Evolutionary conservation across 2,113 vertebrate genomes (phyloP).

Genomic region (Leptodactylus fuscus): DNA sequence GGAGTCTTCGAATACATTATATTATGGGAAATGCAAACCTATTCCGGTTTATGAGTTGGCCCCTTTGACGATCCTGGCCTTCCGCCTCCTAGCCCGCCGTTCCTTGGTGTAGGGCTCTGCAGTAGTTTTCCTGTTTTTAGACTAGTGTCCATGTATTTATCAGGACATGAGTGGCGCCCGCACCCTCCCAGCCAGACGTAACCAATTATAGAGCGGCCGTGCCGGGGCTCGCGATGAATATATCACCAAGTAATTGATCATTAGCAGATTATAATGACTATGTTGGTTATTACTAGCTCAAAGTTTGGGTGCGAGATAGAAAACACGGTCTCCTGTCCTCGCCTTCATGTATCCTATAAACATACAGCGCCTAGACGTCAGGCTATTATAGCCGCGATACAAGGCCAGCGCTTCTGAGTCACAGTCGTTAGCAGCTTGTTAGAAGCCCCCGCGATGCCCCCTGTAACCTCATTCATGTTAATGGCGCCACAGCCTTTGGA

Average conservation of each 20-base stretch:
- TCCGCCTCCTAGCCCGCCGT: too few relatives aligned
- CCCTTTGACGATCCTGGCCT: too few relatives aligned
- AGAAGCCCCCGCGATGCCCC: not conserved
- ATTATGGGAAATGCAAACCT: too few relatives aligned
- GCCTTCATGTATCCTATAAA: not conserved
- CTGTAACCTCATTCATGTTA: not conserved
- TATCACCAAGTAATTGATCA: constrained; percentile 33
- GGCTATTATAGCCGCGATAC: not conserved
- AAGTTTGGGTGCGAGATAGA: not conserved
- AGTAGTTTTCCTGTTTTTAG: too few relatives aligned
- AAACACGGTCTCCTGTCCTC: not conserved
- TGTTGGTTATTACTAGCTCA: not conserved
- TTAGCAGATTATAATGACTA: not conserved
- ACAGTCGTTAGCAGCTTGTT: not conserved
- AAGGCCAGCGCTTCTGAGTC: not conserved
- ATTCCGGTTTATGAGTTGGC: too few relatives aligned
- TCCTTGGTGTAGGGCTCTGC: too few relatives aligned
- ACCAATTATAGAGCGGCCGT: not conserved
- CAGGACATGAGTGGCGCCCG: not conserved
- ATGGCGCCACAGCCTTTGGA: not conserved
- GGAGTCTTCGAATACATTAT: too few relatives aligned
- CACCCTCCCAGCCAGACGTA: not conserved
- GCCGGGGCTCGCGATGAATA: not conserved
- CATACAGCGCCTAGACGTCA: not conserved
- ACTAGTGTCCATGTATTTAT: not conserved